Evolutionary conservation across 2,888 invertebrate genomes (phyloP).

Genomic region (Pediacus dermestoides): DNA sequence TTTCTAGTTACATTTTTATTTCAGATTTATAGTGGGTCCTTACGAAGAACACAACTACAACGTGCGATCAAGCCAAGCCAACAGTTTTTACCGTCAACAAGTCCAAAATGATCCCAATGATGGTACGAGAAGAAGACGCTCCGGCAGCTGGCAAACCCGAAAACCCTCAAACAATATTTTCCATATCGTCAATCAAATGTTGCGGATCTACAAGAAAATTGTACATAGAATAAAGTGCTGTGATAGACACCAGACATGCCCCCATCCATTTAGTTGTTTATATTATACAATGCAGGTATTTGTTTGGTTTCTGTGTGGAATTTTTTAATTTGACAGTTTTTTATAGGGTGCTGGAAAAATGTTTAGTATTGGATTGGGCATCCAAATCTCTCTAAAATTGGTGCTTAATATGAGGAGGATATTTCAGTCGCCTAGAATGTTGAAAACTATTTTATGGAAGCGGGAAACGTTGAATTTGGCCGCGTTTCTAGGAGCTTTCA

Average conservation of each 20-base stretch:
- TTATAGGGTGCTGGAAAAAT: constrained; percentile 57
- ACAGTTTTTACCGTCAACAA: constrained; percentile 38
- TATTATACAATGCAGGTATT: constrained; percentile 56
- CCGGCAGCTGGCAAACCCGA: constrained; percentile 34
- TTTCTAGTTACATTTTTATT: no score
- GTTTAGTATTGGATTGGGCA: constrained; percentile 59
- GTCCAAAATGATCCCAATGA: constrained; percentile 34
- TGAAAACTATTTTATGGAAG: constrained; percentile 55
- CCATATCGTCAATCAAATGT: constrained; percentile 46
- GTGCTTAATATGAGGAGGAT: constrained; percentile 57
- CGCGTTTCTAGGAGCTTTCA: constrained; percentile 66
- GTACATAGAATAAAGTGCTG: constrained; percentile 53
- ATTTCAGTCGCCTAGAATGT: constrained; percentile 51
- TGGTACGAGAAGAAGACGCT: constrained; percentile 21
- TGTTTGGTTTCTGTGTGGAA: constrained; percentile 2
- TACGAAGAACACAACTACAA: constrained; percentile 55
- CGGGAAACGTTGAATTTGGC: constrained; percentile 60
- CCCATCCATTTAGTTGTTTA: constrained; percentile 61
- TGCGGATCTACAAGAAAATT: constrained; percentile 49
- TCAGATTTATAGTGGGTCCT: constrained; percentile 60
- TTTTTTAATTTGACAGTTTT: constrained; percentile 13
- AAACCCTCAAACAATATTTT: constrained; percentile 37
- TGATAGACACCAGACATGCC: constrained; percentile 54
- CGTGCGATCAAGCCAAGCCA: constrained; percentile 36
- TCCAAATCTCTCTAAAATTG: constrained; percentile 59